These are phyloP conservation scores for Balanococcus diminutus DNA, from an alignment of 2,888 invertebrate genomes.

Conservation along the genomic window DNA sequence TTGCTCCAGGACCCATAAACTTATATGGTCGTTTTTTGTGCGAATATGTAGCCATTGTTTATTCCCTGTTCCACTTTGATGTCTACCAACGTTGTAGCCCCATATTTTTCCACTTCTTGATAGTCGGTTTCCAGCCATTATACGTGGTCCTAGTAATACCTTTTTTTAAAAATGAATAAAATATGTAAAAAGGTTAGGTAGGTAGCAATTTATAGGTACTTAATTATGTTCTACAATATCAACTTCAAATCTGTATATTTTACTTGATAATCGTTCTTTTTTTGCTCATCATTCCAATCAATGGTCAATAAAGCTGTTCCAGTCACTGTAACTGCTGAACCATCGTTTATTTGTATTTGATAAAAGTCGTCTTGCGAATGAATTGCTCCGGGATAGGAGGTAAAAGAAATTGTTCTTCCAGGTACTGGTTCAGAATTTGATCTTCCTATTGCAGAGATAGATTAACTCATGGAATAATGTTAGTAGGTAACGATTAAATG, in stretches of 20 bases:
- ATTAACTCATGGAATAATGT: too few relatives aligned
- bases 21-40: constrained; percentile 53
- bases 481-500: too few relatives aligned
- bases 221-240: too few relatives aligned
- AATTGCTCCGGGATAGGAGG: constrained; percentile 82
- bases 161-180: constrained; percentile 59
- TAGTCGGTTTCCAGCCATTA: constrained; percentile 82
- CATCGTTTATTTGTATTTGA: constrained; percentile 66
- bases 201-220: too few relatives aligned
- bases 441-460: constrained; percentile 62
- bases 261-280: constrained; percentile 71
- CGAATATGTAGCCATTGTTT: constrained; percentile 88
- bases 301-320: constrained; percentile 71
- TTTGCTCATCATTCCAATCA: constrained; percentile 68
- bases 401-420: constrained; percentile 74
- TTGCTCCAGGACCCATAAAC: constrained; percentile 79
- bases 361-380: constrained; percentile 86
- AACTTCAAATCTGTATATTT: too few relatives aligned
- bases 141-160: constrained; percentile 76
- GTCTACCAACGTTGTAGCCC: constrained; percentile 72
- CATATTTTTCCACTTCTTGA: constrained; percentile 75
- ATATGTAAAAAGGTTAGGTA: too few relatives aligned
- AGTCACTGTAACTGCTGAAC: constrained; percentile 69
- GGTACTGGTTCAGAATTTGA: constrained; percentile 66
- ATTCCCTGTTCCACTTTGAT: constrained; percentile 81